Base-by-base conservation (phyloP, 2,797 vertebrate genomes). In the Leontocebus nigricollis region DNA sequence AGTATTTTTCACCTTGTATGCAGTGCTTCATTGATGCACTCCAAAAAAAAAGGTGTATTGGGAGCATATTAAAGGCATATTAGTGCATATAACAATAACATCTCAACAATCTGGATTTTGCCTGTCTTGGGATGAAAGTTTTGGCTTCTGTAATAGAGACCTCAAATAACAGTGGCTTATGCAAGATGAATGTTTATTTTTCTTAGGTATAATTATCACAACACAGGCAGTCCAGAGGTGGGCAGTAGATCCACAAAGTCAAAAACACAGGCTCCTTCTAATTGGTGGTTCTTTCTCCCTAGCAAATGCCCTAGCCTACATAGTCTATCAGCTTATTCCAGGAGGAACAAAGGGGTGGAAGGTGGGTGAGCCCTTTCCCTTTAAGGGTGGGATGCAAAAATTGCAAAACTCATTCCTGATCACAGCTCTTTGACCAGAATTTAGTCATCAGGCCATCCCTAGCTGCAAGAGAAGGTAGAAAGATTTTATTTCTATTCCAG, bases 361-460 rank as follows among this genome's bases (percentile, higher is more conserved):
- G 5, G 7, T 1, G 1, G 26, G 3, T 1, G 2, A 5, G 0
- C 20, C 19, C 24, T 30, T 73, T 50, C 46, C 17, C 27, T 41
- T 33, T 7, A 14, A 24, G 22, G 76, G n/a, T 22, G 17, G 76
- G 39, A 50, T 86, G 8, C 19, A 0, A 30, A 30, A 30, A 79
- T 11, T 24, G 26, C 20, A 41, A 9, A 7, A 22, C 5, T 52
- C 52, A 0, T 41, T 57, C 77, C 41, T 64, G 22, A 41, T 46
- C 55, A 33, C 0, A 44, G 46, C 36, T 55, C 30, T 72, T 55
- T 9, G 0, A 41, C 24, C 76, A 73, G 61, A 70, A 72, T 82
- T 44, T 75, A 72, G 52, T 19, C 88, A 90, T 1, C 4, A 5
- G 50, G 39, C 15, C 72, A 4, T 2, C 24, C 8, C n/a, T 33